Base-by-base conservation (phyloP, 1,140 invertebrate genomes). In the Ooceraea biroi region DNA sequence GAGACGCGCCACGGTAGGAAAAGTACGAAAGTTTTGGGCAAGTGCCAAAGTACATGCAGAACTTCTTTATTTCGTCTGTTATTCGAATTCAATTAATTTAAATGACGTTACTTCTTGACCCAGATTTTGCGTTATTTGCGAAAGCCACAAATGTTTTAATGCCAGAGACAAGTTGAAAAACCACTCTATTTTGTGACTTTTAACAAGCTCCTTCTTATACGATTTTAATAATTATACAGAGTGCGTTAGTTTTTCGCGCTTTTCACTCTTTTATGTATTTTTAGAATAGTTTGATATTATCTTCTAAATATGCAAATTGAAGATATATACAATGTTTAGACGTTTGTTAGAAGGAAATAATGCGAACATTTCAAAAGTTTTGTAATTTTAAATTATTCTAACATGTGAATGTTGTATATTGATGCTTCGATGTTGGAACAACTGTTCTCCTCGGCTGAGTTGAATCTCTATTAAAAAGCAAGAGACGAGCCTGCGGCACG, bases 61-160 rank as follows among this genome's bases (percentile, higher is more conserved):
- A 57, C 0, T 68, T 69, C 44, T 69, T 12, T 50, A n/a, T 65
- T 36, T 11, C 0, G 55, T 2, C 8, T 78, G 27, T 69, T 78
- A 55, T 68, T 44, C 68, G 22, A 78, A 44, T 78, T 68, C 50
- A 57, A 78, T 78, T 68, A 57, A 14, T 44, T 74, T 78, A 52
- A 52, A 57, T 55, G n/a, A 22, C 17, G 30, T 78, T 55, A 57
- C 22, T 4, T 27, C 11, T 44, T 36, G 68, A 61, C 22, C 36
- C 25, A 57, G 27, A 68, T 57, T 68, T 10, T 30, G 10, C 17
- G 27, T 52, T 36, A 25, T 44, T 68, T 7, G 2, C 3, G 3
- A 36, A 48, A 48, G 3, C 11, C 7, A 17, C 30, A 5, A 22
- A 68, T 46, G n/a, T 57, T 27, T 36, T 5, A 5, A 52, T 10